Evolutionary conservation across 1,140 invertebrate genomes (phyloP).

Genomic region (Euglossa dilemma): DNA sequence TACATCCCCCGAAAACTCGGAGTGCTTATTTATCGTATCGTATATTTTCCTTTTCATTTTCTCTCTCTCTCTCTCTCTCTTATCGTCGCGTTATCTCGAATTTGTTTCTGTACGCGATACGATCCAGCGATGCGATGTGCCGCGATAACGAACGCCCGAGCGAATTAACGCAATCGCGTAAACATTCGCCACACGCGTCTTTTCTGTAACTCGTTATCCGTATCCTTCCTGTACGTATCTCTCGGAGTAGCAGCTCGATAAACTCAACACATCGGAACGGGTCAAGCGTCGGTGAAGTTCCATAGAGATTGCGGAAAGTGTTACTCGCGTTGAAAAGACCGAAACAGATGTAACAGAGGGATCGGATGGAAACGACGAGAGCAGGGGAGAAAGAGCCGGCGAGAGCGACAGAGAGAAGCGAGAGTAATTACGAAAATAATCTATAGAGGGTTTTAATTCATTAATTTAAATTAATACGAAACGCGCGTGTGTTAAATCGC

Average conservation of each 20-base stretch:
- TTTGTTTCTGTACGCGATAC: not conserved
- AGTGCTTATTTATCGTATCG: too few relatives aligned
- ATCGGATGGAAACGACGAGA: constrained; percentile 10
- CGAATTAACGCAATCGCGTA: too few relatives aligned
- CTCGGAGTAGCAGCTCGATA: constrained; percentile 24
- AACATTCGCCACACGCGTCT: too few relatives aligned
- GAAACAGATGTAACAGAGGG: not conserved
- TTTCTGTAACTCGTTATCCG: constrained; percentile 1
- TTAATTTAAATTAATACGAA: not conserved
- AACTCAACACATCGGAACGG: constrained; percentile 50
- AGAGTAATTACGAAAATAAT: constrained; percentile 18
- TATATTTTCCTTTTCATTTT: too few relatives aligned
- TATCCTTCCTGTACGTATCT: constrained; percentile 17
- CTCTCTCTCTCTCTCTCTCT: too few relatives aligned
- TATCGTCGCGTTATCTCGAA: not conserved
- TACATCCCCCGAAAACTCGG: too few relatives aligned
- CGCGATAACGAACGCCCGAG: not conserved
- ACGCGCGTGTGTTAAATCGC: too few relatives aligned
- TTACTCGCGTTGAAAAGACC: constrained; percentile 7
- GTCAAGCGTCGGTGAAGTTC: constrained; percentile 63
- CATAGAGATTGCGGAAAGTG: constrained; percentile 55
- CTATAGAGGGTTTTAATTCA: constrained; percentile 27
- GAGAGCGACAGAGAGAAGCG: not conserved
- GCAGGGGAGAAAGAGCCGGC: not conserved
- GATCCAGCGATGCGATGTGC: not conserved